Base-by-base conservation (phyloP, 2,888 invertebrate genomes). In the Drosophila meridionalis region DNA sequence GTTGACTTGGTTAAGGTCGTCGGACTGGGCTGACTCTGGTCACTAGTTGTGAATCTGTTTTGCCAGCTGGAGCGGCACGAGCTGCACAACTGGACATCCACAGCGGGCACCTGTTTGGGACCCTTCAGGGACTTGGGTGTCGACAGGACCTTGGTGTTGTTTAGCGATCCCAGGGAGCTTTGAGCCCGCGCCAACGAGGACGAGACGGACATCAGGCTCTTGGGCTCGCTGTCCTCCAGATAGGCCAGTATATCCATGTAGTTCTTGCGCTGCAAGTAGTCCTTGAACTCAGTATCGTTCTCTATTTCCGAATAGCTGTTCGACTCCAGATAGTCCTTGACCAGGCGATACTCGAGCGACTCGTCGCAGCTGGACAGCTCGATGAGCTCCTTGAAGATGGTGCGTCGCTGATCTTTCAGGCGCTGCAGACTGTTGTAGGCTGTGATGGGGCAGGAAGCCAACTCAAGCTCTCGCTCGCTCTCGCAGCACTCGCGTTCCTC, bases 271-370 rank as follows among this genome's bases (percentile, higher is more conserved):
- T 92, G 89, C 36, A 93, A 74, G 79, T 93, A 93, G 14, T 92
- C 89, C 71, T 92, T 92, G 57, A 93, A 93, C 50, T 92, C 92
- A 0, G 77, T 82, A 71, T 93, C 93, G 70, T 93, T 92, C 56
- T 92, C 92, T 55, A 93, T 93, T 43, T 93, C 93, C 2, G 93
- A 92, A 68, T 93, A 93, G 1, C 92, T 92, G 78, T 93, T 93
- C n/a, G 91, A 91, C 66, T 93, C 93, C 40, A 93, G 81, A 63
- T 93, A 93, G 61, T 93, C 92, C 69, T 93, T 92, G 30, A 93
- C 87, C 60, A 93, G 75, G 20, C 91, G 90, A 79, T 92, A 92
- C 67, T 93, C 93, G n/a, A 92, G 56, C 0, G 92, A 92, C 69
- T 92, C 93, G 78, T 93, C 92, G 62, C 92, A 92, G 66, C 92